Base-by-base conservation (phyloP, 2,888 invertebrate genomes). In the Leucozona laternaria region DNA sequence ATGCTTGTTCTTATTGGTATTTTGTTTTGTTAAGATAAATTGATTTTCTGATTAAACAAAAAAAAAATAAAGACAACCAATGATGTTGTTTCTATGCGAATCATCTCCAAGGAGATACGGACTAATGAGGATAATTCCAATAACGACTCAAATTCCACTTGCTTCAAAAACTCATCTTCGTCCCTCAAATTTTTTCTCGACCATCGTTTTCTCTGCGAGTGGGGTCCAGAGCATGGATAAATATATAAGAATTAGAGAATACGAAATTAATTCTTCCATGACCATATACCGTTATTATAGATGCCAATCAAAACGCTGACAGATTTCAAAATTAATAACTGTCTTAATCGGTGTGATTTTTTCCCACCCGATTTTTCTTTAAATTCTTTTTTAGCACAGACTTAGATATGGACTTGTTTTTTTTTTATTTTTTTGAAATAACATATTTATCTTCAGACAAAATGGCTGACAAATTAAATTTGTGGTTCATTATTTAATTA, bases 41-140 rank as follows among this genome's bases (percentile, higher is more conserved):
- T 50, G 28, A 58, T 79, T 66, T 66, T 28, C 40, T 5, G 28
- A 34, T 25, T 25, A 15, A 25, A 22, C 11, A 10, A 28, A 28
- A 22, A 15, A 48, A 34, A 13, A 28, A 28, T 17, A 15, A 48
- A 34, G 10, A 17, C 31, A 28, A 28, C 13, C 11, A 45, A 34
- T 37, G 15, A 25, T 43, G 15, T 25, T 40, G 68, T 78, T 78
- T 15, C 73, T 70, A 17, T 57, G 73, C 2, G 62, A 73, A 45
- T 57, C 62, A 75, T 83, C 68, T 22, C 70, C 70, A 70, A 40
- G 75, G 62, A 50, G 40, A 75, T 70, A n/a, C 62, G 31, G 70
- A 70, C 73, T 80, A 80, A 85, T 81, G 77, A 81, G 58, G 72
- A 81, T 85, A 81, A 85, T 85, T 73, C 77, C 48, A 77, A 81